Base-by-base conservation (phyloP, 2,113 vertebrate species). In the Trematomus loennbergii region DNA sequence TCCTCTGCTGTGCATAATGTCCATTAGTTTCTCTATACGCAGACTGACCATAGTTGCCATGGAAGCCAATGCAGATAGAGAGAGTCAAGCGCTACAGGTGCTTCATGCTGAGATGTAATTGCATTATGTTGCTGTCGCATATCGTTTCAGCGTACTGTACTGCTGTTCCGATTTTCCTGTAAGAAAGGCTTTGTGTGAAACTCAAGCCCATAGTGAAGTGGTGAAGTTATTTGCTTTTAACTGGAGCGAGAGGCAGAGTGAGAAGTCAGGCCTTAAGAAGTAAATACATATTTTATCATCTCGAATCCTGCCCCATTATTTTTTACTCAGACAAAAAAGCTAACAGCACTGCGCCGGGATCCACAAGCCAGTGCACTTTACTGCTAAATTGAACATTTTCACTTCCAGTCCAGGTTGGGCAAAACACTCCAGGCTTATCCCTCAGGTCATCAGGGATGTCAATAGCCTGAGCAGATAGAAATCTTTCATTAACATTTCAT, bases 401-500 rank as follows among this genome's bases (percentile, higher is more conserved):
- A 77, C 63, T 85, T 84, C 83, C 59, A 68, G 63, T 86, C 57
- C 63, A 49, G 61, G 48, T 53, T 60, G 1, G 20, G 64, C 55
- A 58, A 79, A 83, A 78, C 59, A 78, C 76, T 33, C 6, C 25
- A 36, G 50, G 17, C 71, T 86, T 83, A 91, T 93, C 87, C 25
- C 20, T 4, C 59, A 86, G 83, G 88, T 67, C 79, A 91, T 88
- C 85, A 2, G 61, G 18, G 45, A 86, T 76, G 88, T 89, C 91
- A 87, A 86, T 55, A 82, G 77, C 78, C 75, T 82, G 60, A 48
- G 61, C 0, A 60, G 88, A 92, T 85, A 79, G 49, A 82, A 78
- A 88, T 89, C 79, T 90, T 89, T 87, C 82, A 89, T 90, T 87
- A 91, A 87, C 83, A 67, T 87, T 90, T 81, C 57, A 67, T 86